Evolutionary conservation across 2,797 vertebrate genomes (phyloP).

Genomic region (Muscicapa comitata): DNA sequence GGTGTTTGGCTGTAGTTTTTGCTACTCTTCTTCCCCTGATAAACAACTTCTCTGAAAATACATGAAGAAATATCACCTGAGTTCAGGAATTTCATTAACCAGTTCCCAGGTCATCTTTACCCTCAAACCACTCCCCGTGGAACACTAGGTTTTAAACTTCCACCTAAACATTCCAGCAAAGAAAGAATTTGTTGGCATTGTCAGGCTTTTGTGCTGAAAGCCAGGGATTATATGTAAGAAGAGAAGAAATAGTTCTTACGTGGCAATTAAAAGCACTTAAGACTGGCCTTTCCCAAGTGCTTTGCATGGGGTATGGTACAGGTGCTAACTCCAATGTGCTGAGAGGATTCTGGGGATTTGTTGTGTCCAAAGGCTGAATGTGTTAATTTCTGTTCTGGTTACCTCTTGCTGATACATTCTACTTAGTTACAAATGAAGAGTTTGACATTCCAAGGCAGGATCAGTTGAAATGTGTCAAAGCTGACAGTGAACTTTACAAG

Average conservation of each 20-base stretch:
- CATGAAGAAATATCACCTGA: constrained; percentile 66
- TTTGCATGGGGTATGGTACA: accelerated
- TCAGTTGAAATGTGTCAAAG: background rate
- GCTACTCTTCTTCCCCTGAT: constrained; percentile 72
- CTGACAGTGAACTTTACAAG: background rate
- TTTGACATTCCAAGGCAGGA: background rate
- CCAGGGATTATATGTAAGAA: background rate
- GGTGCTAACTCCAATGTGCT: background rate
- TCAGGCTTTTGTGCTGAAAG: background rate
- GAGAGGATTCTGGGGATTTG: background rate
- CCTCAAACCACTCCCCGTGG: background rate
- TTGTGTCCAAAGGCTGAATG: background rate
- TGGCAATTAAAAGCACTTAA: background rate
- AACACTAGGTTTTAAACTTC: background rate
- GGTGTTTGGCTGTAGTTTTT: constrained; percentile 73
- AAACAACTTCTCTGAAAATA: constrained; percentile 73
- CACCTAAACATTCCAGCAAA: background rate
- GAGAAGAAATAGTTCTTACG: background rate
- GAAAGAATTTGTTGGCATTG: background rate
- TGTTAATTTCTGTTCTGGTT: background rate
- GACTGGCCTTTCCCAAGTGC: background rate
- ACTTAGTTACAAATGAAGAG: background rate
- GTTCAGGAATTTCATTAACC: background rate
- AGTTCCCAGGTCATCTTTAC: background rate
- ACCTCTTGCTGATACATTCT: background rate